Evolutionary conservation across 2,113 vertebrate species (phyloP).

Genomic region (Tonatia bakeri): DNA sequence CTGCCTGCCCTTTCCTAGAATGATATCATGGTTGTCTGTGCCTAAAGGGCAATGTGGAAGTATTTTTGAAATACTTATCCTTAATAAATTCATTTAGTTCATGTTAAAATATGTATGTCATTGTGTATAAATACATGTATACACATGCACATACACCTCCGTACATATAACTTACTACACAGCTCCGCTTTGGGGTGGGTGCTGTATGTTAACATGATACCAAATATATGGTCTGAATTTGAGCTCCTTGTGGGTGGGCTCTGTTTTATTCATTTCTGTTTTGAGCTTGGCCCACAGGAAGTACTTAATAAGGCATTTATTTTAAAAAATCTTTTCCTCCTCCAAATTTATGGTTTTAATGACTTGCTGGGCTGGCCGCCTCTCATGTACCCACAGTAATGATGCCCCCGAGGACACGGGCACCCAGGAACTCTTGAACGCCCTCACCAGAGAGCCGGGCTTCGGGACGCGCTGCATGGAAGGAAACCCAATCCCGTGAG

Average conservation of each 20-base stretch:
- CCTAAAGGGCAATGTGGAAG: background rate
- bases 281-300: background rate
- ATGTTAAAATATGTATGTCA: background rate
- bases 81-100: background rate
- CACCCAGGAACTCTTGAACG: conserved; percentile 85
- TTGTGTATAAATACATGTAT: background rate
- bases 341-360: background rate
- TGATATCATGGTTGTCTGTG: background rate
- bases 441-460: conserved; percentile 87
- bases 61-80: conserved; percentile 4
- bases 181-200: background rate
- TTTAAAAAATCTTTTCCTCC: background rate
- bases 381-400: conserved; percentile 81
- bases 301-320: background rate
- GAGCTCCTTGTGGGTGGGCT: background rate
- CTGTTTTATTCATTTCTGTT: background rate
- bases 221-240: background rate
- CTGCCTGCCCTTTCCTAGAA: background rate
- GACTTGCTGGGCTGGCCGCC: conserved; percentile 2
- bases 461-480: conserved; percentile 96
- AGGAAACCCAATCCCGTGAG: conserved; percentile 89
- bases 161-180: background rate
- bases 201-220: background rate
- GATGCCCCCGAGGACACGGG: conserved; percentile 88
- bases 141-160: background rate